phyloP scores from a whole-genome alignment of 1,140 invertebrate species.

The Grapholita molesta region DNA sequence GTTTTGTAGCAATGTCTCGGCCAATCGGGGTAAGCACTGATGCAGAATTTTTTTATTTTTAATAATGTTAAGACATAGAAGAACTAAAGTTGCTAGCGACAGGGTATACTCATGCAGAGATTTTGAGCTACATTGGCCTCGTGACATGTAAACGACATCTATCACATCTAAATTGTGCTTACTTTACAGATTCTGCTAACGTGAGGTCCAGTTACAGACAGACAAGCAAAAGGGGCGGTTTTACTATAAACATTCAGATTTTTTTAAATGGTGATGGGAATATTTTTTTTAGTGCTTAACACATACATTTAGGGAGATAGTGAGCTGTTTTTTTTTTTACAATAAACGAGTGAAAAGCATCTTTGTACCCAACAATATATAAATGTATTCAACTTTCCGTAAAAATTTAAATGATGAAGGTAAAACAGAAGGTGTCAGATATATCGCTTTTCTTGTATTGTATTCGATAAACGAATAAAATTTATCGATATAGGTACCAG shows the following conservation, averaged over 20 bases:
- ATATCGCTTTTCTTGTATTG: too few species aligned
- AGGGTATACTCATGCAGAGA: conserved; percentile 1
- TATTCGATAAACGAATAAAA: too few species aligned
- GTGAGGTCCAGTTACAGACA: conserved; percentile 14
- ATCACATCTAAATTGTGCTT: conserved; percentile 16
- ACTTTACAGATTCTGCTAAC: conserved; percentile 18
- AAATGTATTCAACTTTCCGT: too few species aligned
- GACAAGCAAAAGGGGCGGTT: background rate
- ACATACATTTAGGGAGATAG: background rate
- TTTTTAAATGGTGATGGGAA: background rate
- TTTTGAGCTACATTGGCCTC: background rate
- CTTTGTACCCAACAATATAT: too few species aligned
- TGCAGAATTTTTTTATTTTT: background rate
- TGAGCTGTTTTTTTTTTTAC: too few species aligned
- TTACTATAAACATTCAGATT: background rate
- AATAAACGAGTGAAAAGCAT: too few species aligned
- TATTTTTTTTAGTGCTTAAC: background rate
- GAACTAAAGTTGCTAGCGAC: background rate
- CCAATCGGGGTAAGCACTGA: background rate
- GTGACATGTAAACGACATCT: conserved; percentile 3
- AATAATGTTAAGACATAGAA: background rate
- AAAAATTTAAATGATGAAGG: too few species aligned
- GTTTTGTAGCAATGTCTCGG: background rate
- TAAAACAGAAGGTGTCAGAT: too few species aligned
- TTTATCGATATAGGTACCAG: too few species aligned